A percentile compares a stretch with the other conserved stretches of the same genome.
Conservation (phyloP, 1,140 invertebrate genomes). For the Drosophila guanche region DNA sequence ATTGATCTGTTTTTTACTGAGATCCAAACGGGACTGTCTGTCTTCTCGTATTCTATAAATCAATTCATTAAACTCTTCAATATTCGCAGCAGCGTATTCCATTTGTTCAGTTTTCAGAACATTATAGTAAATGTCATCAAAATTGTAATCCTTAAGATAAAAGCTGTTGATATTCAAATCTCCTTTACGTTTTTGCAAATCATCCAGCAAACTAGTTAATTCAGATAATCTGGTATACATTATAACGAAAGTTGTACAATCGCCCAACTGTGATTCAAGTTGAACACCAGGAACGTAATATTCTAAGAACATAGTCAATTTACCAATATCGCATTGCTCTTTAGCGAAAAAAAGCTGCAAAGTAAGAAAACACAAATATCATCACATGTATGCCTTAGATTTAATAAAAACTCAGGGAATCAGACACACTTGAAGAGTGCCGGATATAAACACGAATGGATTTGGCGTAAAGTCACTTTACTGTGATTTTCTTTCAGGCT, state of each 20-base stretch:
- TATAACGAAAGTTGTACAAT: constrained; percentile 23
- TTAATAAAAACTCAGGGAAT: too few relatives aligned
- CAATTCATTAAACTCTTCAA: not conserved
- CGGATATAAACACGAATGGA: too few relatives aligned
- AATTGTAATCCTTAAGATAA: constrained; percentile 15
- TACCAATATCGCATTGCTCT: constrained; percentile 11
- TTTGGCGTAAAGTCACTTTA: too few relatives aligned
- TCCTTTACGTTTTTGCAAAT: not conserved
- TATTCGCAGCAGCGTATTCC: too few relatives aligned
- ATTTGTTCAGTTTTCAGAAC: constrained; percentile 1
- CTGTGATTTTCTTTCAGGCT: too few relatives aligned
- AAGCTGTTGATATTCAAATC: constrained; percentile 35
- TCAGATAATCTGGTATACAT: not conserved
- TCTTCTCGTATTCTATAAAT: too few relatives aligned
- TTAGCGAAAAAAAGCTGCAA: constrained; percentile 28
- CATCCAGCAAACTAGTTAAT: constrained; percentile 20
- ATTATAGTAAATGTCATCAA: constrained; percentile 34
- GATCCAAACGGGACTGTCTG: too few relatives aligned
- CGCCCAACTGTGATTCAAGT: constrained; percentile 23
- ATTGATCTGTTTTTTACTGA: too few relatives aligned
- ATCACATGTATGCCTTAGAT: too few relatives aligned
- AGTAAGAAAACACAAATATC: too few relatives aligned
- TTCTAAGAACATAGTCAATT: constrained; percentile 16
- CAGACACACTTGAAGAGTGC: too few relatives aligned
- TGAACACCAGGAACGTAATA: constrained; percentile 11